A percentile compares a stretch with the other conserved stretches of the same genome.
Evolutionary conservation across 2,113 vertebrate species (phyloP).

Genomic region (Bos indicus): DNA sequence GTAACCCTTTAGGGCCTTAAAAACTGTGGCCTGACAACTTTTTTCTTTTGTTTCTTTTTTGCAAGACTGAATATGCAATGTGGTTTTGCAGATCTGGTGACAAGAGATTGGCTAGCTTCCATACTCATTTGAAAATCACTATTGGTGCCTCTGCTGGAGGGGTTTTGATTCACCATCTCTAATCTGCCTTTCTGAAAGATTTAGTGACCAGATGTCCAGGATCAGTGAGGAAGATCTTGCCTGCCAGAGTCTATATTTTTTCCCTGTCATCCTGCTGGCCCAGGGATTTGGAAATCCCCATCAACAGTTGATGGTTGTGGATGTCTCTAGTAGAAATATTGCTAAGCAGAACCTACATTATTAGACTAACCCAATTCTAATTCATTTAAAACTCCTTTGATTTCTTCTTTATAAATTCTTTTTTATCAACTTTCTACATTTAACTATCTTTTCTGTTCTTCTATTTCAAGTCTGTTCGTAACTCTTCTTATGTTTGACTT

Average conservation of each 20-base stretch:
- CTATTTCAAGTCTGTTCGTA: not conserved
- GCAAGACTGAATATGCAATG: not conserved
- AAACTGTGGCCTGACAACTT: not conserved
- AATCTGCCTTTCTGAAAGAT: constrained; percentile 69
- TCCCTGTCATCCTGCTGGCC: constrained; percentile 32
- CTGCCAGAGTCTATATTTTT: constrained; percentile 70
- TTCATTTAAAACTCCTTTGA: not conserved
- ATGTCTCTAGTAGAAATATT: not conserved
- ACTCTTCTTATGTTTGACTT: not conserved
- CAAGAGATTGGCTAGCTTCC: constrained; percentile 56
- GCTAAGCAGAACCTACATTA: not conserved
- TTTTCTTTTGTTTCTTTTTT: constrained; percentile 20
- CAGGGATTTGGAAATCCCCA: constrained; percentile 52
- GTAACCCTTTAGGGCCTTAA: not conserved
- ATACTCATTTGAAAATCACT: constrained; percentile 61
- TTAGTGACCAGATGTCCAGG: constrained; percentile 69
- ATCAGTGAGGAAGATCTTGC: constrained; percentile 64
- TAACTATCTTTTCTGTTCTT: not conserved
- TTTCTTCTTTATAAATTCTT: not conserved
- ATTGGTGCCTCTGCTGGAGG: constrained; percentile 34
- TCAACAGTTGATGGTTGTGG: not conserved
- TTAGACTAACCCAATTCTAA: not conserved
- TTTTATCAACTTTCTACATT: not conserved
- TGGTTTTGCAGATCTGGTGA: constrained; percentile 33
- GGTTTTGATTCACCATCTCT: constrained; percentile 46